phyloP scores from a whole-genome alignment of 2,797 vertebrate species.

The Pangasius krempfi region DNA sequence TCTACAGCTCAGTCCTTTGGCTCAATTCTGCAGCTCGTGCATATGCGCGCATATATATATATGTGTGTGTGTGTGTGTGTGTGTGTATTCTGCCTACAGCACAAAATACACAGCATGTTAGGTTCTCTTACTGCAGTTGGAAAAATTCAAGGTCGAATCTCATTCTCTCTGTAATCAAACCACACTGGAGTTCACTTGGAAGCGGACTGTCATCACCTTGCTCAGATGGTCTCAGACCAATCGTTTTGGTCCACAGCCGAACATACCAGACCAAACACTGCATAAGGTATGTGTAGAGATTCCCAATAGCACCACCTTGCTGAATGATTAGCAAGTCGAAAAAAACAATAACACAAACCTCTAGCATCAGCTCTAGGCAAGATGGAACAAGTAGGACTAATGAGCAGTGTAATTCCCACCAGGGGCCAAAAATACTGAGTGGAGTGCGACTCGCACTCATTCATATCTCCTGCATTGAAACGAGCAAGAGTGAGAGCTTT shows the following conservation, averaged over 20 bases:
- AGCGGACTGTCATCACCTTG: background rate
- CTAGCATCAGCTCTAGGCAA: constrained; percentile 31
- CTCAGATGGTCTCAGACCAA: background rate
- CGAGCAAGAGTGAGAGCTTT: background rate
- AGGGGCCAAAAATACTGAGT: constrained; percentile 46
- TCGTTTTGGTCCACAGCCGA: background rate
- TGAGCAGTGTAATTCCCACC: constrained; percentile 55
- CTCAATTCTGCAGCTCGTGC: too few species aligned
- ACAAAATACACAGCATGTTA: background rate
- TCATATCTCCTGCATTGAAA: constrained; percentile 10
- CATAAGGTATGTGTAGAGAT: background rate
- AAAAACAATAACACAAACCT: constrained; percentile 33
- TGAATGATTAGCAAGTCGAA: constrained; percentile 26
- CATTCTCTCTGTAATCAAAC: background rate
- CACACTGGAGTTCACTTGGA: background rate
- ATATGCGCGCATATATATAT: too few species aligned
- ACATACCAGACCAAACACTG: background rate
- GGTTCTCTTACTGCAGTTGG: background rate
- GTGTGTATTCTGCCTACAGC: background rate
- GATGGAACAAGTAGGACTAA: constrained; percentile 33
- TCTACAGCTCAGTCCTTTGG: background rate
- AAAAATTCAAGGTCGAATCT: background rate
- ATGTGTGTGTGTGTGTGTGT: too few species aligned
- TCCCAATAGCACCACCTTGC: constrained; percentile 1
- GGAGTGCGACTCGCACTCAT: constrained; percentile 44